Evolutionary conservation across 2,888 invertebrate genomes (phyloP), one percentile per base, ranked within the genome.

Genomic region (Ornithoptera alexandrae): DNA sequence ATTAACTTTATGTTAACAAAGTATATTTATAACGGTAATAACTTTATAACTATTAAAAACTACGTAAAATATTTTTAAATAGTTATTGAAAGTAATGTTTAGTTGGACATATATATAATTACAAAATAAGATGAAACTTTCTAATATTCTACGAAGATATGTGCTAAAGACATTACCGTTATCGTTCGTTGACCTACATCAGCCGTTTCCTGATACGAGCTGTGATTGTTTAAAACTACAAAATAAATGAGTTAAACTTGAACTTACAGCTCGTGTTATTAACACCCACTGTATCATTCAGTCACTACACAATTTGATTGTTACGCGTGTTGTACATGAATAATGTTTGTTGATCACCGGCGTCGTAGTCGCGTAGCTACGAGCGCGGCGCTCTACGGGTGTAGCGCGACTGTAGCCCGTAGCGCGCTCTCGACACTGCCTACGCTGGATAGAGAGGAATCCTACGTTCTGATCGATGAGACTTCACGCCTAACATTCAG

Each of bases 331-430:
- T 20, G 20, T 60, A 67, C 62, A 50, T 22, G 30, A 10, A 24
- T 50, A 46, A 42, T 60, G 39, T 59, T 65, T 65, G 75, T 69
- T 69, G 65, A 61, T 69, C 65, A 62, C 61, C 64, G 69, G 77
- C 79, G 79, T 78, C 75, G 68, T 72, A 72, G 77, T 75, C 81
- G 80, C 77, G 78, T 73, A 62, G 82, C 83, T 85, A 88, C 88
- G 85, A 77, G 83, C 83, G 89, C 84, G 85, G 84, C 81, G 75
- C 74, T 77, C 89, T 88, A 85, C 85, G 84, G 77, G 69, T 80
- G 76, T 77, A 78, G 77, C 81, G 76, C 83, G 84, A 90, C 90
- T 90, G 87, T 71, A 69, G 70, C 68, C 72, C 76, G 77, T 78
- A 76, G 77, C 74, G 72, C 74, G 66, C 59, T 50, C 62, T 68